These are phyloP conservation scores for Smithornis capensis DNA, from an alignment of 2,113 vertebrate genomes.

Conservation along the genomic window DNA sequence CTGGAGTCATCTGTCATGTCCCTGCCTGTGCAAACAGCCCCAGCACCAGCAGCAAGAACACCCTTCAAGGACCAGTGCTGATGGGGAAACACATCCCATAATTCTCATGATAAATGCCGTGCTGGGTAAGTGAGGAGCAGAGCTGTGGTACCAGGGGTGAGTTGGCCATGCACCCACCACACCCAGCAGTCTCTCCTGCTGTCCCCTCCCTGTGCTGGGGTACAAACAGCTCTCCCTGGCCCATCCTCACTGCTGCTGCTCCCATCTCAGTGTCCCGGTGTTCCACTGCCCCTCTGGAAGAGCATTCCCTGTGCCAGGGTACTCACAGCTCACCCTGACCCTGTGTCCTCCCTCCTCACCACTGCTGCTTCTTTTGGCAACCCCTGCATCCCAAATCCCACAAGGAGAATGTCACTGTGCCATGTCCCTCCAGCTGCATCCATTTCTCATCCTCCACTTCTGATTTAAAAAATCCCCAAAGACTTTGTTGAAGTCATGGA, in stretches of 20 bases:
- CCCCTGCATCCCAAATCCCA: not conserved
- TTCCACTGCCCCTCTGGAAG: too few species aligned
- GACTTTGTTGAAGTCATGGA: not conserved
- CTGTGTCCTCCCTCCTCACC: not conserved
- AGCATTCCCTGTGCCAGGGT: not conserved
- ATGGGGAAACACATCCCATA: not conserved
- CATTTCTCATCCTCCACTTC: not conserved
- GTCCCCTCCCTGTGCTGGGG: not conserved
- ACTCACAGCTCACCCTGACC: not conserved
- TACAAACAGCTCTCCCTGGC: too few species aligned
- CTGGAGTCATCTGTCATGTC: not conserved
- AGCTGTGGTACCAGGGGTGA: fast-evolving
- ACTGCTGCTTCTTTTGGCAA: not conserved
- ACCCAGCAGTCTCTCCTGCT: fast-evolving
- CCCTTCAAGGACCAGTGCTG: not conserved
- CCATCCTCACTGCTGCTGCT: too few species aligned
- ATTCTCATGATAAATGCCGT: not conserved
- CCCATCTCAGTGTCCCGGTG: too few species aligned
- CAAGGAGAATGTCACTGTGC: fast-evolving
- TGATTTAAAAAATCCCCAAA: not conserved
- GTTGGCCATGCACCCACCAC: fast-evolving
- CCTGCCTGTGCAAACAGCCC: not conserved
- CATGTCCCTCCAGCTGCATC: fast-evolving
- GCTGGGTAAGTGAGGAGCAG: not conserved
- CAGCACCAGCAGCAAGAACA: not conserved